Percentiles rank a stretch among this genome's conserved stretches.
These are phyloP conservation scores for Hoplostethus atlanticus DNA, from an alignment of 2,797 vertebrate species.

Conservation along the genomic window DNA sequence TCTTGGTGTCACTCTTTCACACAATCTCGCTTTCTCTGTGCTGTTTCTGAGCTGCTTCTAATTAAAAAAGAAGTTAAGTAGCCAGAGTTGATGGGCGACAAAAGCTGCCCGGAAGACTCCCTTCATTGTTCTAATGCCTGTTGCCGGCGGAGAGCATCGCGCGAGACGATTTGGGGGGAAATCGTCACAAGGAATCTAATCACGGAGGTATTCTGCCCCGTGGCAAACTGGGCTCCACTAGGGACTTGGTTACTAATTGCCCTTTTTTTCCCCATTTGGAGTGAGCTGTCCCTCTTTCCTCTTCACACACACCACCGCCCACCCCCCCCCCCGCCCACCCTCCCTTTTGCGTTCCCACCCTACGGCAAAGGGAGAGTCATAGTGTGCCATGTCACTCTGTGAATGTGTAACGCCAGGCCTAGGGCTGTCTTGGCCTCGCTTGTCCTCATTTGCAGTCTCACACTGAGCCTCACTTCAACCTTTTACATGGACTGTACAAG, in stretches of 20 bases:
- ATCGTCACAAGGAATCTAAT: slow-evolving; percentile 77
- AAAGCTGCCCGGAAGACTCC: slow-evolving; percentile 48
- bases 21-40: slow-evolving; percentile 16
- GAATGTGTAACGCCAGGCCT: slow-evolving; percentile 74
- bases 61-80: slow-evolving; percentile 56
- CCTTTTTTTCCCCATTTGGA: slow-evolving; percentile 64
- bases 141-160: slow-evolving; percentile 51
- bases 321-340: not conserved
- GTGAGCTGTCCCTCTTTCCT: slow-evolving; percentile 66
- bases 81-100: slow-evolving; percentile 38
- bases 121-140: slow-evolving; percentile 50
- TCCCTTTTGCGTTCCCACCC: slow-evolving; percentile 70
- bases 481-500: slow-evolving; percentile 65
- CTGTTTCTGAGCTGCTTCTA: slow-evolving; percentile 43
- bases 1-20: not conserved
- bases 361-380: slow-evolving; percentile 75
- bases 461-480: slow-evolving; percentile 72
- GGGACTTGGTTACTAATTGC: slow-evolving; percentile 78
- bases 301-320: slow-evolving; percentile 51
- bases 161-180: slow-evolving; percentile 58
- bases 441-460: slow-evolving; percentile 77
- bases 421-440: slow-evolving; percentile 69
- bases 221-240: slow-evolving; percentile 75
- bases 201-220: slow-evolving; percentile 67
- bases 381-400: slow-evolving; percentile 81